phyloP scores from a whole-genome alignment of 2,113 vertebrate species.

The Coryphaenoides rupestris region DNA sequence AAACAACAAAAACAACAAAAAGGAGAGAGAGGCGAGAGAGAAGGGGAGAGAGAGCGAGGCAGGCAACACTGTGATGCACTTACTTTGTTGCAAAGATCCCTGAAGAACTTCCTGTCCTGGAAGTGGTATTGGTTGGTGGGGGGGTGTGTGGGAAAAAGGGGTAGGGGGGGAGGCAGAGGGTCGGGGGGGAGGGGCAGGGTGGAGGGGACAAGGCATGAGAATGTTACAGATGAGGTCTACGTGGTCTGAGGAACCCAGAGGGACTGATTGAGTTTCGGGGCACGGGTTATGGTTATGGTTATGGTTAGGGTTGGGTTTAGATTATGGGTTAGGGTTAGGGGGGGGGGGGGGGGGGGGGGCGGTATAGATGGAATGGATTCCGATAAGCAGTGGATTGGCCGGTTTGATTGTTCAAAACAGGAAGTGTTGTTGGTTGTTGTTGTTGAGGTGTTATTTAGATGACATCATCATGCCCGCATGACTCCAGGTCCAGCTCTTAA shows the following conservation, averaged over 20 bases:
- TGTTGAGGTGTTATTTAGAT: no score
- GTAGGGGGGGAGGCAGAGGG: slow-evolving; percentile 65
- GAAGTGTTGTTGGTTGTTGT: no score
- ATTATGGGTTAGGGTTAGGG: no score
- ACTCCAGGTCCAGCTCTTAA: no score
- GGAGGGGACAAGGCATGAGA: slow-evolving; percentile 87
- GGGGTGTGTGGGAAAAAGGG: slow-evolving; percentile 67
- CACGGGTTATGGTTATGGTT: neutral
- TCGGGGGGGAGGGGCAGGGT: slow-evolving; percentile 50
- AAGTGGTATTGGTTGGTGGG: slow-evolving; percentile 64
- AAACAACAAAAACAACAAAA: no score
- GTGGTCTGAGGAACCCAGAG: slow-evolving; percentile 76
- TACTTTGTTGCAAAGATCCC: slow-evolving; percentile 99
- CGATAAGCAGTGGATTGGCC: no score
- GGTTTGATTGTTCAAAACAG: no score
- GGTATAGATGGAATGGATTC: no score
- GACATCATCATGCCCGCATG: no score
- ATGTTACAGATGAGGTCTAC: slow-evolving; percentile 88
- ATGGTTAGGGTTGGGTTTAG: neutral
- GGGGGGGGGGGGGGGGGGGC: no score
- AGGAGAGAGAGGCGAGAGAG: neutral
- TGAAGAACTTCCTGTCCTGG: slow-evolving; percentile 99
- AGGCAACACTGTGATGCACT: slow-evolving; percentile 74
- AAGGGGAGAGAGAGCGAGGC: slow-evolving; percentile 17
- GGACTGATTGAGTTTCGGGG: slow-evolving; percentile 42